Evolutionary conservation across 2,888 invertebrate species (phyloP), one percentile per base, ranked within the genome.

Genomic region (Silvanus unidentatus): DNA sequence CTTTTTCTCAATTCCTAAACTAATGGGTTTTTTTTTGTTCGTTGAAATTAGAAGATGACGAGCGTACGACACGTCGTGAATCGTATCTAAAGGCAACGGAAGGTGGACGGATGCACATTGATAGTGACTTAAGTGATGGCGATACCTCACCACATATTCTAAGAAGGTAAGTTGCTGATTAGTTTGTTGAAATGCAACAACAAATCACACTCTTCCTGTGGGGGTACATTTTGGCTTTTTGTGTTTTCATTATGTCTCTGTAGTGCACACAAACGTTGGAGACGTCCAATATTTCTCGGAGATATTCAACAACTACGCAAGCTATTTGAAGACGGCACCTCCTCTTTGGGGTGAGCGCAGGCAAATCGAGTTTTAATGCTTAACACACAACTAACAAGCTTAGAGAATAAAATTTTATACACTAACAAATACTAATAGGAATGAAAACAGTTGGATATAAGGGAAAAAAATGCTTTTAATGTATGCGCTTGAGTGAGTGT

Each of bases 21-120:
- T 38, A 42, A 30, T 41, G 37, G 41, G 10, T 32, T 22, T 22
- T 22, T 5, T 32, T 8, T 32, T 32, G 10, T 32, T 28, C 8
- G 28, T 28, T 28, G 28, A 8, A 28, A 9, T 12, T 32, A 79
- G 81, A 77, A 70, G 88, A 89, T 66, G 93, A 94, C 67, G 91
- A 92, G 63, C 82, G 90, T 53, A 82, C 86, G 15, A 88, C 88
- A 73, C 80, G 95, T 57, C 78, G 95, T 58, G 90, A 92, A 55
- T 95, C 94, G n/a, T 96, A 96, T 74, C 76, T 95, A 55, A 91
- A 91, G 74, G 95, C 95, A 35, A 95, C 94, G 8, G 89, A 87
- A 78, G 86, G 85, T 50, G 86, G 86, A 63, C 75, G 84, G 48
- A 77, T 84, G 72, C 82, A 82, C 60, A 74, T 85, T 53, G 88